phyloP scores from a whole-genome alignment of 1,140 invertebrate species.

The Cyrtorhinus lividipennis region DNA sequence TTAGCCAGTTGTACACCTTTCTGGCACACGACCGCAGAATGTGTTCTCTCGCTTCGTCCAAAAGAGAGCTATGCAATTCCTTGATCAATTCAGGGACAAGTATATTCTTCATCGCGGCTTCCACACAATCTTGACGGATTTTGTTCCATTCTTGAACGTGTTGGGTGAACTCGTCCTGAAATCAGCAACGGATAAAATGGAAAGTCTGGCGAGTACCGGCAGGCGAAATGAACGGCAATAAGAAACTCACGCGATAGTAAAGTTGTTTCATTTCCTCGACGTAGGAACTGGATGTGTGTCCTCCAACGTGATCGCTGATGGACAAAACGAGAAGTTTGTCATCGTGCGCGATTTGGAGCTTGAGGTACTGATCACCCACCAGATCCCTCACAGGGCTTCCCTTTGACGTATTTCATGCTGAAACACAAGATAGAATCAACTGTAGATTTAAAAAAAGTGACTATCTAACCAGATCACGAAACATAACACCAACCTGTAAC shows the following conservation, averaged over 20 bases:
- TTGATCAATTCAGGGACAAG: constrained; percentile 79
- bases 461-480: neutral
- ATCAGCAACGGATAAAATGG: too few species aligned
- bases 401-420: constrained; percentile 83
- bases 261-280: constrained; percentile 84
- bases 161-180: constrained; percentile 87
- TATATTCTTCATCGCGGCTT: constrained; percentile 73
- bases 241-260: constrained; percentile 52
- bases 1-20: constrained; percentile 82
- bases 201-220: too few species aligned
- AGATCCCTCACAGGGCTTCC: constrained; percentile 89
- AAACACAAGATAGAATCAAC: constrained; percentile 17
- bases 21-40: constrained; percentile 69
- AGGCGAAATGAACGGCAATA: too few species aligned
- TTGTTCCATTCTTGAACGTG: constrained; percentile 95
- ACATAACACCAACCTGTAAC: constrained; percentile 40
- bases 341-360: constrained; percentile 66
- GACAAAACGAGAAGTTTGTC: constrained; percentile 65
- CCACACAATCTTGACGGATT: constrained; percentile 70
- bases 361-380: constrained; percentile 78
- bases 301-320: constrained; percentile 61
- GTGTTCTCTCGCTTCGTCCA: constrained; percentile 78
- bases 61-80: constrained; percentile 65
- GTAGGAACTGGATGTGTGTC: constrained; percentile 45
- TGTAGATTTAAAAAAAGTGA: neutral